Percentiles rank a stretch among this genome's conserved stretches.
These are phyloP conservation scores for Lota lota DNA, from an alignment of 2,113 vertebrate genomes.

Conservation along the genomic window DNA sequence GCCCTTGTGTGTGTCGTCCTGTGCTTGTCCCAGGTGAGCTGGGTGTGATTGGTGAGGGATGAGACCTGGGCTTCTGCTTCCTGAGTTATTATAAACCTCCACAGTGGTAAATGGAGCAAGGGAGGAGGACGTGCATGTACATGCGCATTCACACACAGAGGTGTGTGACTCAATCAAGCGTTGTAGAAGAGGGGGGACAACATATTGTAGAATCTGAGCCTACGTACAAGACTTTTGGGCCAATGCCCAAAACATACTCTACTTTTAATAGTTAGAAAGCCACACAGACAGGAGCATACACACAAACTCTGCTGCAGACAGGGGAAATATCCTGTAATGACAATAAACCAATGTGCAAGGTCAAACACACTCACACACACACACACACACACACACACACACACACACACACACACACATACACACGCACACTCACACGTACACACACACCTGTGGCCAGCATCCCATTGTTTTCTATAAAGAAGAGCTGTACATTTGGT, in stretches of 20 bases:
- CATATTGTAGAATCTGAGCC: too few relatives aligned
- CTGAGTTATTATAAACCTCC: constrained; percentile 36
- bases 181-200: too few relatives aligned
- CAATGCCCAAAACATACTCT: too few relatives aligned
- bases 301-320: too few relatives aligned
- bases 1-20: neutral
- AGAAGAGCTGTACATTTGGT: too few relatives aligned
- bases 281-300: neutral
- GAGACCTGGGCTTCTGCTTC: constrained; percentile 38
- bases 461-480: neutral
- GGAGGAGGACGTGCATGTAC: neutral
- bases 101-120: constrained; percentile 32
- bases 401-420: neutral
- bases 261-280: too few relatives aligned
- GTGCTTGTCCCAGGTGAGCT: constrained; percentile 20
- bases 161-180: too few relatives aligned
- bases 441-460: neutral
- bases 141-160: neutral
- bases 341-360: too few relatives aligned
- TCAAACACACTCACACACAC: too few relatives aligned
- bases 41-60: constrained; percentile 38
- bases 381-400: too few relatives aligned
- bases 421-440: neutral
- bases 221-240: too few relatives aligned
- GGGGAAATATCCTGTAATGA: too few relatives aligned